A percentile compares a stretch with the other conserved stretches of the same genome.
phyloP scores from a whole-genome alignment of 2,113 vertebrate genomes.

The Blennius ocellaris region DNA sequence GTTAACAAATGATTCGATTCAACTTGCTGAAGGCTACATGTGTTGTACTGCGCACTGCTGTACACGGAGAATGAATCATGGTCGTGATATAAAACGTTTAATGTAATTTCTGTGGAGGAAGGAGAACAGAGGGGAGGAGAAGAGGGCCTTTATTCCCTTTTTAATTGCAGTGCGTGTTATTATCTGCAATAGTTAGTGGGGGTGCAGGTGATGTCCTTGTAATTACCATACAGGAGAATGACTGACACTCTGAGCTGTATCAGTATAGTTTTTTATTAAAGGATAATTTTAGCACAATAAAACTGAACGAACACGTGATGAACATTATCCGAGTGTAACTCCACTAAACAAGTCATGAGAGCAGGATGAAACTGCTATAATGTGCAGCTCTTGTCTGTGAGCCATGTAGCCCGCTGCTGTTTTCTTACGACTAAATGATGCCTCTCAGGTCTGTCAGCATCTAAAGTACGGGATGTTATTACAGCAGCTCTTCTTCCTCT shows the following conservation, averaged over 20 bases:
- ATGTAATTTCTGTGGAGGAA: conserved; percentile 29
- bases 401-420: conserved; percentile 48
- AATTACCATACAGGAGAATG: conserved; percentile 36
- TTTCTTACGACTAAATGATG: conserved; percentile 64
- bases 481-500: conserved; percentile 49
- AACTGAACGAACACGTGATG: conserved; percentile 9
- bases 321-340: conserved; percentile 17
- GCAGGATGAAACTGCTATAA: conserved; percentile 27
- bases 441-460: conserved; percentile 61
- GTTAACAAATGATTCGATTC: conserved; percentile 63
- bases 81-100: conserved; percentile 31
- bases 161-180: conserved; percentile 45
- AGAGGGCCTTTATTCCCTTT: conserved; percentile 8
- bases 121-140: background rate
- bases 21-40: conserved; percentile 52
- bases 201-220: conserved; percentile 35
- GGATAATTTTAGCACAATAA: conserved; percentile 6
- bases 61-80: conserved; percentile 41
- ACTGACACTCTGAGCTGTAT: conserved; percentile 19
- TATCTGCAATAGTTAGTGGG: conserved; percentile 32
- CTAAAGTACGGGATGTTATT: conserved; percentile 55
- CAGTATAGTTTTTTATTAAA: conserved; percentile 20
- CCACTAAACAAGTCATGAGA: conserved; percentile 28
- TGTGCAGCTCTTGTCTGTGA: conserved; percentile 36
- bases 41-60: conserved; percentile 30